These are phyloP conservation scores for Dendrocincla fuliginosa DNA, from an alignment of 2,797 vertebrate genomes.

Conservation along the genomic window DNA sequence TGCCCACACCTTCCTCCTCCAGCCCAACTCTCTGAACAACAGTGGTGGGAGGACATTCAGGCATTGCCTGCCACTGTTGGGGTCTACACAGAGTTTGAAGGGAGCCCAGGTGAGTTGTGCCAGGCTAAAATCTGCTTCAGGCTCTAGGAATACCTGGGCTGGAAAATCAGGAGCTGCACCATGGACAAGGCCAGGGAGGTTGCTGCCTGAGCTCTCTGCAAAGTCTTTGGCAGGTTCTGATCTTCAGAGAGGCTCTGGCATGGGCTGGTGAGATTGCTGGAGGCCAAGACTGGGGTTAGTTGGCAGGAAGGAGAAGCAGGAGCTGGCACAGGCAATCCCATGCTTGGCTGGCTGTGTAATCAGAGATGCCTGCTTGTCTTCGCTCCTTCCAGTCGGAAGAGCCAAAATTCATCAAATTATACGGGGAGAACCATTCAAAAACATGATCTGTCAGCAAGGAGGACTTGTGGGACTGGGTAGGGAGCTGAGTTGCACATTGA, in stretches of 20 bases:
- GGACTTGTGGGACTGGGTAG: neutral
- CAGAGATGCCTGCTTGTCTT: neutral
- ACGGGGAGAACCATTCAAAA: neutral
- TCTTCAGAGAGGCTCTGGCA: neutral
- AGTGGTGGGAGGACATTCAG: accelerated
- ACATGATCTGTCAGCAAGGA: neutral
- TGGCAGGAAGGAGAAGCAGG: neutral
- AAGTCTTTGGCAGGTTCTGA: conserved; percentile 24
- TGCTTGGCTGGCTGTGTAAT: neutral
- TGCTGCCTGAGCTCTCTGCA: neutral
- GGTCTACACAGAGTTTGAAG: neutral
- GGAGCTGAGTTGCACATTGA: neutral
- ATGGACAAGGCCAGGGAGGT: neutral
- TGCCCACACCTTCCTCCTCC: neutral
- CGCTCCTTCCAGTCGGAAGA: neutral
- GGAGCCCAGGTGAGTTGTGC: neutral
- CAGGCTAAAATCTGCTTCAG: neutral
- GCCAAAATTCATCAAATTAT: neutral
- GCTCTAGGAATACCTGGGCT: neutral
- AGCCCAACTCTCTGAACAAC: accelerated
- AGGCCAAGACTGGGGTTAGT: neutral
- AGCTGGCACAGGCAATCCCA: neutral
- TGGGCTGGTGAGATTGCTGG: neutral
- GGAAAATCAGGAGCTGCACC: neutral
- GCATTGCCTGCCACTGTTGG: accelerated